Evolutionary conservation across 37 sponge, comb jelly and placozoan genomes (phyloP).

Genomic region (Oscarella lobularis): DNA sequence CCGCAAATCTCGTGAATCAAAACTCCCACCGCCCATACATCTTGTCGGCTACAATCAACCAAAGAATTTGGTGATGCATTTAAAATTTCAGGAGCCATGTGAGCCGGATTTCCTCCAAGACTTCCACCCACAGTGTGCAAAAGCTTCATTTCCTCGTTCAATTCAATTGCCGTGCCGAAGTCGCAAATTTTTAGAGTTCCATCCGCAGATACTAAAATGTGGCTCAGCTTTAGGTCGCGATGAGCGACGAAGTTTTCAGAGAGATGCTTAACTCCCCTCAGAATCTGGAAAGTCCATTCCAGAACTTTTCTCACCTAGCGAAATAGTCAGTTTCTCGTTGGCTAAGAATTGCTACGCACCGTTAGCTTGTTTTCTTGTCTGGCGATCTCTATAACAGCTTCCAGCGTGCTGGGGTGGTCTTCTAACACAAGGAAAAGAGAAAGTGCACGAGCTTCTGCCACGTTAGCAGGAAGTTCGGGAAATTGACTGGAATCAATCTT

Average conservation of each 20-base stretch:
- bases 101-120: slow-evolving; percentile 7
- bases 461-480: slow-evolving; percentile 2
- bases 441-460: slow-evolving; percentile 5
- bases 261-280: background rate
- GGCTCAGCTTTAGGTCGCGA: background rate
- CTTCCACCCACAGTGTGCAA: background rate
- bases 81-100: slow-evolving; percentile 1
- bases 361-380: background rate
- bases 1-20: background rate
- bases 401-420: slow-evolving; percentile 32
- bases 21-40: background rate
- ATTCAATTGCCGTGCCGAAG: background rate
- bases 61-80: background rate
- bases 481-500: slow-evolving; percentile 22
- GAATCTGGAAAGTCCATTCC: background rate
- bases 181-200: background rate
- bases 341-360: too few species aligned
- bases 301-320: background rate
- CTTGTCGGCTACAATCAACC: background rate
- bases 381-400: background rate
- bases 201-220: background rate
- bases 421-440: slow-evolving; percentile 75
- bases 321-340: too few species aligned
- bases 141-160: background rate
- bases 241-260: background rate